phyloP scores from a whole-genome alignment of 37 sponge, comb jelly and placozoan genomes.

The Corticium candelabrum region DNA sequence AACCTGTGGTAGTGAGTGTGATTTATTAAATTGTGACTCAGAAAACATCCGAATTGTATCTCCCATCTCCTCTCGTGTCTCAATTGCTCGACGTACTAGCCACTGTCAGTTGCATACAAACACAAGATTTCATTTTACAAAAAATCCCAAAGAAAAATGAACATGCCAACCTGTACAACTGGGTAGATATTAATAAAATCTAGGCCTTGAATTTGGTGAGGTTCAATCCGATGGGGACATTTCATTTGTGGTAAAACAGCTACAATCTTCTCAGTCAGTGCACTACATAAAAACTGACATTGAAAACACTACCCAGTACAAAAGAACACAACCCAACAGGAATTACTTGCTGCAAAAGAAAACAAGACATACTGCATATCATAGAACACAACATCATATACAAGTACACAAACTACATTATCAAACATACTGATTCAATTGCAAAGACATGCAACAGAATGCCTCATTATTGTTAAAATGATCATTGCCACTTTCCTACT shows the following conservation, averaged over 20 bases:
- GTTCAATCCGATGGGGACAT: constrained; percentile 96
- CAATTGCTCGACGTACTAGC: constrained; percentile 93
- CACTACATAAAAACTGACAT: constrained; percentile 25
- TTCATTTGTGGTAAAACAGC: constrained; percentile 90
- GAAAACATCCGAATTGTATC: constrained; percentile 79
- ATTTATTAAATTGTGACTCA: constrained; percentile 68
- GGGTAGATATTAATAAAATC: constrained; percentile 97
- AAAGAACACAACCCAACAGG: no score
- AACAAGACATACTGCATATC: no score
- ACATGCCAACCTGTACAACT: constrained; percentile 76
- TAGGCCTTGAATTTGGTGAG: constrained; percentile 97
- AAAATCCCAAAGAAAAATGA: neutral
- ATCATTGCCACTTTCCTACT: no score
- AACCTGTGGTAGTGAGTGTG: constrained; percentile 57
- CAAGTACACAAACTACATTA: no score
- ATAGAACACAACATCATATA: no score
- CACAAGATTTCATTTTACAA: neutral
- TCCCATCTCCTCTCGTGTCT: constrained; percentile 88
- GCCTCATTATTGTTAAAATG: no score
- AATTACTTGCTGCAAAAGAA: no score
- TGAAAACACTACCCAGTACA: no score
- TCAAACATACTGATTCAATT: no score
- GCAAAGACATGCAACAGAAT: no score
- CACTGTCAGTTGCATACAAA: constrained; percentile 24
- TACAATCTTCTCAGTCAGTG: constrained; percentile 98